Evolutionary conservation across 2,888 invertebrate genomes (phyloP).

Genomic region (Andrena bicolor): DNA sequence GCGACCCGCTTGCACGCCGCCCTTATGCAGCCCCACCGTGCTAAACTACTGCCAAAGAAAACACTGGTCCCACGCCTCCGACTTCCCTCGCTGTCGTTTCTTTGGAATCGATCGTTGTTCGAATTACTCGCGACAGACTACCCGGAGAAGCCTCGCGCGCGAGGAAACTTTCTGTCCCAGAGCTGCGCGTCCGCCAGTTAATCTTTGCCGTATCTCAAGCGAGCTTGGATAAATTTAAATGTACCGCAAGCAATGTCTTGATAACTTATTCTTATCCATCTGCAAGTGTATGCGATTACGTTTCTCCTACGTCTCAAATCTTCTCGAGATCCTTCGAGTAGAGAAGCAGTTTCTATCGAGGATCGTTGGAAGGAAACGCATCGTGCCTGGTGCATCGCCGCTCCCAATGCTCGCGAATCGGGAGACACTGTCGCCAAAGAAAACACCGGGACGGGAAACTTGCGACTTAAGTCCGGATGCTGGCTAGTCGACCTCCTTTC

Average conservation of each 20-base stretch:
- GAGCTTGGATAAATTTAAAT: too few species aligned
- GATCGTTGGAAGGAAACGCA: not conserved
- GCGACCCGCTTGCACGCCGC: constrained; percentile 56
- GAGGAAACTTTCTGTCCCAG: too few species aligned
- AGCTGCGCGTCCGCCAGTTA: too few species aligned
- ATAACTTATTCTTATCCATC: too few species aligned
- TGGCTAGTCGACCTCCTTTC: constrained; percentile 31
- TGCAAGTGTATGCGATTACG: too few species aligned
- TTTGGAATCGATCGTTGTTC: not conserved
- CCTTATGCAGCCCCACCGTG: constrained; percentile 60
- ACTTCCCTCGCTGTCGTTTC: not conserved
- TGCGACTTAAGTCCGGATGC: constrained; percentile 29
- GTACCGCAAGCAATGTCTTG: too few species aligned
- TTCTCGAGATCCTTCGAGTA: too few species aligned
- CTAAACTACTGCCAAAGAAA: constrained; percentile 67
- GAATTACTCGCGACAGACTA: not conserved
- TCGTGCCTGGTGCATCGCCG: not conserved
- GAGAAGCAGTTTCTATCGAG: not conserved
- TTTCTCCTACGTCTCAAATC: too few species aligned
- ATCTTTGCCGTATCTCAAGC: too few species aligned
- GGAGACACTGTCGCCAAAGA: constrained; percentile 28
- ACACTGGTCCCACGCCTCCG: constrained; percentile 31
- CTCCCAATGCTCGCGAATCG: constrained; percentile 7
- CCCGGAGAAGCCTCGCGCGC: too few species aligned
- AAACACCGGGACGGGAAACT: constrained; percentile 42